These are phyloP conservation scores for Catagonus wagneri DNA, from an alignment of 2,113 vertebrate species.

Conservation along the genomic window DNA sequence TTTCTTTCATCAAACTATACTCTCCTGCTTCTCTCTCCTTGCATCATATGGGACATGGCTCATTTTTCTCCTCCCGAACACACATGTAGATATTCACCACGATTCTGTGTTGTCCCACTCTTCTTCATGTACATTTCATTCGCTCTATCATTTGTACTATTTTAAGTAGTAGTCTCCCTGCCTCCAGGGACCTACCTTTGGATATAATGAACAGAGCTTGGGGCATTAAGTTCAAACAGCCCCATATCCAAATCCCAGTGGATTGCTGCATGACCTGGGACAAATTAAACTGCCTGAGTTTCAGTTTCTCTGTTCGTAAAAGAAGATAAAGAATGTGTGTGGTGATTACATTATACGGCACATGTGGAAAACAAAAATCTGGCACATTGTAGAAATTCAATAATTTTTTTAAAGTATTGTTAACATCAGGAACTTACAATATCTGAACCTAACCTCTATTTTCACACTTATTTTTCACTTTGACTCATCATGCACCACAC, in stretches of 20 bases:
- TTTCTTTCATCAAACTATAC: not conserved
- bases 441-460: not conserved
- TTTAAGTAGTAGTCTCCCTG: not conserved
- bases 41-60: not conserved
- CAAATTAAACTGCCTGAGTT: not conserved
- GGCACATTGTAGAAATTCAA: not conserved
- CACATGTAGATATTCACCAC: not conserved
- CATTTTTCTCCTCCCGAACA: not conserved
- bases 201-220: not conserved
- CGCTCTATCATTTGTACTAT: not conserved
- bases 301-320: not conserved
- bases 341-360: not conserved
- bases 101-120: not conserved
- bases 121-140: not conserved
- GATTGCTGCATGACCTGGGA: not conserved
- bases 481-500: not conserved
- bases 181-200: not conserved
- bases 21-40: not conserved
- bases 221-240: not conserved
- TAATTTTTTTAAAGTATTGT: not conserved
- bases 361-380: not conserved
- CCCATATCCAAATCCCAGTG: not conserved
- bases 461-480: not conserved
- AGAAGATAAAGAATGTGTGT: not conserved
- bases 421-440: conserved; percentile 27